Evolutionary conservation across 2,113 vertebrate genomes (phyloP).

Genomic region (Origma solitaria): DNA sequence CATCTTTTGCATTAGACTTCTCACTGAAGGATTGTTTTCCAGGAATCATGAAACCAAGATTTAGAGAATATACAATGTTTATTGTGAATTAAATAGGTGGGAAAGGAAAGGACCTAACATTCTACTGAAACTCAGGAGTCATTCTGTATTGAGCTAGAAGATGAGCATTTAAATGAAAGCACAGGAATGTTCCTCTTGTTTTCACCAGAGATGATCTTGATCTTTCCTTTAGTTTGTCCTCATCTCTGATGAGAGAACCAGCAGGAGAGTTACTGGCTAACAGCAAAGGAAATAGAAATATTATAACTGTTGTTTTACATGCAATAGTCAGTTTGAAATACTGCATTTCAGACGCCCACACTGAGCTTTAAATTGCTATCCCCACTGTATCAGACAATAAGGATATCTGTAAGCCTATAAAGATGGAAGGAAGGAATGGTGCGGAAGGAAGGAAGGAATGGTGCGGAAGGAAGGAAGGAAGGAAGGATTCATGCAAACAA

Average conservation of each 20-base stretch:
- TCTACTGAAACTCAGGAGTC: not conserved
- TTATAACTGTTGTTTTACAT: conserved; percentile 30
- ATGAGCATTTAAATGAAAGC: not conserved
- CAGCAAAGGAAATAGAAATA: conserved; percentile 57
- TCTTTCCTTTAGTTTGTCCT: conserved; percentile 55
- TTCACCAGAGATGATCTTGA: conserved; percentile 54
- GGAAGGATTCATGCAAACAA: not conserved
- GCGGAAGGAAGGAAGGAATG: no score
- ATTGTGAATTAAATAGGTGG: not conserved
- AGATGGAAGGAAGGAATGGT: no score
- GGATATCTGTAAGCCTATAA: not conserved
- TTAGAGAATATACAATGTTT: not conserved
- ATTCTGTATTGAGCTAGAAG: conserved; percentile 8
- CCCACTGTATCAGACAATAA: conserved; percentile 15
- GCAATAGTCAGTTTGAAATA: conserved; percentile 58
- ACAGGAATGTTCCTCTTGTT: conserved; percentile 29
- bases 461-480: not conserved
- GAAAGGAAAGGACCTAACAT: conserved; percentile 20
- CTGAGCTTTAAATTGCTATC: conserved; percentile 18
- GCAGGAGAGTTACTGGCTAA: conserved; percentile 57
- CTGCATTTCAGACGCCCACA: conserved; percentile 38
- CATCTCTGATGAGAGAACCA: conserved; percentile 52
- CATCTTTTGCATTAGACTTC: not conserved
- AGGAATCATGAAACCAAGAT: not conserved
- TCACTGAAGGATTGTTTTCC: not conserved